Base-by-base conservation (phyloP, 2,797 vertebrate species). In the Semotilus atromaculatus region DNA sequence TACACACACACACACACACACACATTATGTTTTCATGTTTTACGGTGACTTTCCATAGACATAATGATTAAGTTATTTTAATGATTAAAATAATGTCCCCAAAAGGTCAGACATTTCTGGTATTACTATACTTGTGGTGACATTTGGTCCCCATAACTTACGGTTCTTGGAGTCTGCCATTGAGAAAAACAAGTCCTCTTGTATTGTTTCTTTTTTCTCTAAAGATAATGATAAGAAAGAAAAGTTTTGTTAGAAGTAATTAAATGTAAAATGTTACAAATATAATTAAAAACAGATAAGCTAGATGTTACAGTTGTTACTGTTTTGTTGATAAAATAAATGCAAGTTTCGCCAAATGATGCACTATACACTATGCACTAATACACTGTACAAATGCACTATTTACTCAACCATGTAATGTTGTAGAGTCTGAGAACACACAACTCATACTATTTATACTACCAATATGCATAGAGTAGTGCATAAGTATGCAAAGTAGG, bases 181-280 rank as follows among this genome's bases (percentile, higher is more conserved):
- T 45, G 89, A 92, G 66, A 93, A 87, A 81, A 95, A 95, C 80
- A 95, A 86, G 62, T 93, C 91, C 0, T 45, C 5, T 23, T 89
- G 90, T 0, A 88, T 85, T 14, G 48, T 16, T 2, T 60, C 53
- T 34, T 53, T 60, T 51, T 51, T 90, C 0, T 85, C 87, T 13
- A 72, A 55, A 40, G 13, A 70, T 40, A 66, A 55, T 38, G 13
- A 70, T n/a, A 80, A 82, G 23, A 88, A 89, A 67, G 48, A 3
- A 60, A 75, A 18, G 8, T 2, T 76, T 72, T 26, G 70, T 71
- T 2, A 18, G 40, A 58, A 53, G 53, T 13, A 23, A 43, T 14
- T 23, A 48, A 36, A 26, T 58, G 16, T 45, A 66, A 85, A 64
- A 70, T 34, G 4, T 7, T 21, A 34, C 36, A 23, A 23, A 55